Conservation (phyloP, 1,140 invertebrate genomes). For the Lasaia peninsularis region DNA sequence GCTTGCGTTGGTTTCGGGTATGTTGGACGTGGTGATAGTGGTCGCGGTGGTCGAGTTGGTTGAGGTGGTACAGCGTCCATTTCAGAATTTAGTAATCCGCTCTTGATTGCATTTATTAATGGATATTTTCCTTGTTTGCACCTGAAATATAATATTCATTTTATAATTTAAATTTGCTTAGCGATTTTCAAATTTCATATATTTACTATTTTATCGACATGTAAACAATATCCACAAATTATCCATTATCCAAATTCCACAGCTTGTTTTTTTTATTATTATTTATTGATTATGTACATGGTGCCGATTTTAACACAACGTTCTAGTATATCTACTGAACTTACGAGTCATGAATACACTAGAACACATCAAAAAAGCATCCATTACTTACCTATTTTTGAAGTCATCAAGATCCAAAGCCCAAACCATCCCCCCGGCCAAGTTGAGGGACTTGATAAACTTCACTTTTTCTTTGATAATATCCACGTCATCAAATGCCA, state of each 20-base stretch:
- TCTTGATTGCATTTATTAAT: conserved; percentile 83
- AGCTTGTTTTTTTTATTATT: no score
- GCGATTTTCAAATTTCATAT: no score
- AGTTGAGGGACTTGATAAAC: conserved; percentile 84
- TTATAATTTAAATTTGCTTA: conserved; percentile 3
- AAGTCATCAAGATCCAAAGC: conserved; percentile 93
- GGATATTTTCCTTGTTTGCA: conserved; percentile 88
- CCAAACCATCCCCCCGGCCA: conserved; percentile 95
- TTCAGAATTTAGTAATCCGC: conserved; percentile 78
- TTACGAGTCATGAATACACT: no score
- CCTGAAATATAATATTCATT: conserved; percentile 40
- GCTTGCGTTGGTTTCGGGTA: background rate
- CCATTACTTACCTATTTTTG: conserved; percentile 76
- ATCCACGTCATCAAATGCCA: conserved; percentile 90
- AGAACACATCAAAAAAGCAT: no score
- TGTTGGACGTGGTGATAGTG: background rate
- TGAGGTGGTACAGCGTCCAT: conserved; percentile 18
- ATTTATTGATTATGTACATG: no score
- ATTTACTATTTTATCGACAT: no score
- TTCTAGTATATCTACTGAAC: no score
- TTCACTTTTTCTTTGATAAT: conserved; percentile 89
- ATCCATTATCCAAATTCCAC: no score
- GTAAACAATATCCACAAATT: no score
- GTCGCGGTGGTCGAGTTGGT: background rate
- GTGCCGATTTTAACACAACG: no score